phyloP scores from a whole-genome alignment of 1,140 invertebrate species.

The Zaprionus africanus region DNA sequence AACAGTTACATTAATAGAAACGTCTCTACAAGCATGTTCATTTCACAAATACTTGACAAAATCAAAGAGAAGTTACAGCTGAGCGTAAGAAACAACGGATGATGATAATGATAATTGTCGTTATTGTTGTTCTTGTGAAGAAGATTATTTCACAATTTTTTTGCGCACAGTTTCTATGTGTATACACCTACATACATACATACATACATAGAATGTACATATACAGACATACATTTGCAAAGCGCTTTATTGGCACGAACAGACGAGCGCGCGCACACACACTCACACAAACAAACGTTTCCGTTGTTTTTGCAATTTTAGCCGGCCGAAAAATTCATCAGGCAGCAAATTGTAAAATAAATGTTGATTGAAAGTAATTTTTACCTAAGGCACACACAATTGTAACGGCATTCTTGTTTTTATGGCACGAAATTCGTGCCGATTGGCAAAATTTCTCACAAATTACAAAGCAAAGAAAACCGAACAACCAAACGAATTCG shows the following conservation, averaged over 20 bases:
- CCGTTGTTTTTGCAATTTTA: conserved; percentile 51
- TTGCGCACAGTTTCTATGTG: conserved; percentile 30
- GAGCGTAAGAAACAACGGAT: conserved; percentile 57
- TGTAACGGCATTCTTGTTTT: not conserved
- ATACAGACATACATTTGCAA: conserved; percentile 2
- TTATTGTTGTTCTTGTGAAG: conserved; percentile 40
- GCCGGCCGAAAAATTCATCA: conserved; percentile 50
- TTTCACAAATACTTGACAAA: conserved; percentile 64
- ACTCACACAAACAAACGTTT: conserved; percentile 34
- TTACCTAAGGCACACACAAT: conserved; percentile 25
- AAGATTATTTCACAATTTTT: conserved; percentile 73
- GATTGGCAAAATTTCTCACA: conserved; percentile 18
- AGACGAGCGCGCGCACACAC: conserved; percentile 6
- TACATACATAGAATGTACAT: conserved; percentile 14
- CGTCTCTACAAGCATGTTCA: conserved; percentile 39
- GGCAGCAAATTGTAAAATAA: conserved; percentile 26
- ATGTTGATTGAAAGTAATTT: conserved; percentile 35
- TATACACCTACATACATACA: conserved; percentile 11
- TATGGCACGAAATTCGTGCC: conserved; percentile 26
- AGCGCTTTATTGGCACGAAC: conserved; percentile 38
- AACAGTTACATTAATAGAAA: not conserved
- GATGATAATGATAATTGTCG: conserved; percentile 17
- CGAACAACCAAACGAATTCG: not conserved
- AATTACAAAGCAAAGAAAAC: conserved; percentile 4
- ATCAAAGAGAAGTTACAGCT: conserved; percentile 66